Evolutionary conservation across 2,888 invertebrate genomes (phyloP).

Genomic region (Sesia apiformis): DNA sequence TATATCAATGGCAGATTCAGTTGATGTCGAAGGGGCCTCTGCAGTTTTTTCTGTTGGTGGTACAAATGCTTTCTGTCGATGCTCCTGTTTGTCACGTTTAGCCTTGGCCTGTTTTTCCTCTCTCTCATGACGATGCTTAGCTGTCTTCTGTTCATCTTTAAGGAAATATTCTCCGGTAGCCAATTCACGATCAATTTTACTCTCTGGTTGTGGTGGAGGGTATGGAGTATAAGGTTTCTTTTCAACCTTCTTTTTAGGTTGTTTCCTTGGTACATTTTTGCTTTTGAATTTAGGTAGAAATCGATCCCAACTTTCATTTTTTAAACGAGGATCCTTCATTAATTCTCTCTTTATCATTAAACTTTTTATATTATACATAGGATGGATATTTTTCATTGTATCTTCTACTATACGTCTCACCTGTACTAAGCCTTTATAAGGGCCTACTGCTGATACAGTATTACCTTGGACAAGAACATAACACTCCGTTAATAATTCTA

Average conservation of each 20-base stretch:
- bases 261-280: slow-evolving; percentile 91
- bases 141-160: slow-evolving; percentile 85
- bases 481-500: slow-evolving; percentile 96
- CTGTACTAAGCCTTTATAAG: slow-evolving; percentile 91
- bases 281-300: slow-evolving; percentile 95
- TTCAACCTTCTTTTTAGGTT: slow-evolving; percentile 89
- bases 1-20: slow-evolving; percentile 74
- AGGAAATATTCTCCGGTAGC: slow-evolving; percentile 98
- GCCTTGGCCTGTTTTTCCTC: slow-evolving; percentile 85
- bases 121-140: slow-evolving; percentile 81
- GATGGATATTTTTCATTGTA: slow-evolving; percentile 99
- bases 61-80: slow-evolving; percentile 85
- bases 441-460: slow-evolving; percentile 97
- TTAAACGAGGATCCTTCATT: slow-evolving; percentile 92
- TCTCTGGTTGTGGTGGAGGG: slow-evolving; percentile 94
- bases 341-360: slow-evolving; percentile 98
- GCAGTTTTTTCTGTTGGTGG: slow-evolving; percentile 80
- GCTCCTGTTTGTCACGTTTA: slow-evolving; percentile 82
- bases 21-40: slow-evolving; percentile 19
- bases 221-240: slow-evolving; percentile 98
- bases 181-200: slow-evolving; percentile 94
- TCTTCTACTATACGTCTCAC: slow-evolving; percentile 94
- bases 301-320: slow-evolving; percentile 96
- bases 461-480: slow-evolving; percentile 98
- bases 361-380: slow-evolving; percentile 97